Evolutionary conservation across 2,888 invertebrate species (phyloP), one percentile per base, ranked within the genome.

Genomic region (Entomobrya proxima): DNA sequence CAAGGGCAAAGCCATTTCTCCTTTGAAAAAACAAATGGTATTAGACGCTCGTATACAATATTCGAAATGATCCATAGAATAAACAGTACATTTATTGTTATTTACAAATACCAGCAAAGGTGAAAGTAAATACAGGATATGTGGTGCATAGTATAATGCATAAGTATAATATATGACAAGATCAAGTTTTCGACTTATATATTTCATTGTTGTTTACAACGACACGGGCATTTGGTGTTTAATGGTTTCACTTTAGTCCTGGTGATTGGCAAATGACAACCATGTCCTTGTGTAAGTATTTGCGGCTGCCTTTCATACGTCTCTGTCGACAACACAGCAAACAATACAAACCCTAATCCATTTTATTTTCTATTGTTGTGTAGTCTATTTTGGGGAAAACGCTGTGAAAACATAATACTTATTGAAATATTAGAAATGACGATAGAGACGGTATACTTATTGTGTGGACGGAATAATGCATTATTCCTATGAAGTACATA

Each of bases 251-350:
- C 77, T 78, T 58, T 15, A 69, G 37, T 37, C 37, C 30, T 30
- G 44, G 35, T 52, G 76, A 83, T 83, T 78, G 84, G 77, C 37
- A 84, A 78, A 77, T 58, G 84, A 78, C 69, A 30, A 77, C 77
- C 77, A 84, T 77, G 84, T 69, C 84, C 84, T 84, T 84, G 84
- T 72, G 30, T 35, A 78, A 52, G 35, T 64, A 27, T 67, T 30
- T 47, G 55, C 44, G 4, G 18, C 37, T 35, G 35, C 27, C 35
- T 55, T 64, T 64, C 35, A 35, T 64, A 13, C n/a, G 64, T 32
- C 18, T n/a, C n/a, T 35, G 64, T 64, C 15, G 11, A 55, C 18
- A 55, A 18, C 44, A 13, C 13, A 2, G 15, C 11, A 61, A 32
- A 32, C 7, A 32, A 61, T 32, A 61, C 4, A 7, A 64, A 18